A percentile compares a stretch with the other conserved stretches of the same genome.
Evolutionary conservation across 1,140 invertebrate genomes (phyloP).

Genomic region (Copidosoma floridanum): DNA sequence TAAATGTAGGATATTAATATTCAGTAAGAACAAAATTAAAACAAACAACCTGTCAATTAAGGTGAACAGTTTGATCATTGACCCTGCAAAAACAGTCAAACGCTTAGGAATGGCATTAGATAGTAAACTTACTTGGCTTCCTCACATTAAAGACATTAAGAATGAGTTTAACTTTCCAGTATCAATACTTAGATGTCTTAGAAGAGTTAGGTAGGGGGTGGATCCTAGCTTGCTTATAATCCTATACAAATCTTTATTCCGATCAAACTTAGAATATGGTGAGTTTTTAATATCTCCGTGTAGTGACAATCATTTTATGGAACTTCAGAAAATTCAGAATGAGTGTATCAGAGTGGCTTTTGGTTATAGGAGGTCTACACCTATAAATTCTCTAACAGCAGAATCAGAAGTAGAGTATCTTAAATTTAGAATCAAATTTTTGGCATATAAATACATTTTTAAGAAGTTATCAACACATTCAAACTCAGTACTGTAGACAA

Average conservation of each 20-base stretch:
- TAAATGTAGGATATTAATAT: background rate
- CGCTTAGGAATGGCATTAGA: background rate
- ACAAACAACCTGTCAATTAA: background rate
- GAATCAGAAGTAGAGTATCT: background rate
- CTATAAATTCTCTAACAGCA: background rate
- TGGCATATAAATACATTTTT: constrained; percentile 3
- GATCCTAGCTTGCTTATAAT: background rate
- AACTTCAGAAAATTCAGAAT: constrained; percentile 6
- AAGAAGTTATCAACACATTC: background rate
- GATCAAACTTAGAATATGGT: background rate
- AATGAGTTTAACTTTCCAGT: background rate
- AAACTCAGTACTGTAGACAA: background rate
- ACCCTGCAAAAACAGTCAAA: background rate
- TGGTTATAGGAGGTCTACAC: constrained; percentile 1
- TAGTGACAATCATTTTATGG: background rate
- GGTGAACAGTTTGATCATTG: background rate
- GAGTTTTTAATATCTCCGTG: background rate
- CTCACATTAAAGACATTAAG: background rate
- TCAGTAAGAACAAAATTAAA: background rate
- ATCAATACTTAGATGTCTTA: background rate
- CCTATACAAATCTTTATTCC: background rate
- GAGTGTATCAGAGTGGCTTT: background rate
- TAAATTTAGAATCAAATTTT: background rate
- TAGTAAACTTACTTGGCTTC: background rate
- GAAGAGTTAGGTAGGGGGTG: background rate